Base-by-base conservation (phyloP, 2,888 invertebrate genomes). In the Priapulus caudatus region DNA sequence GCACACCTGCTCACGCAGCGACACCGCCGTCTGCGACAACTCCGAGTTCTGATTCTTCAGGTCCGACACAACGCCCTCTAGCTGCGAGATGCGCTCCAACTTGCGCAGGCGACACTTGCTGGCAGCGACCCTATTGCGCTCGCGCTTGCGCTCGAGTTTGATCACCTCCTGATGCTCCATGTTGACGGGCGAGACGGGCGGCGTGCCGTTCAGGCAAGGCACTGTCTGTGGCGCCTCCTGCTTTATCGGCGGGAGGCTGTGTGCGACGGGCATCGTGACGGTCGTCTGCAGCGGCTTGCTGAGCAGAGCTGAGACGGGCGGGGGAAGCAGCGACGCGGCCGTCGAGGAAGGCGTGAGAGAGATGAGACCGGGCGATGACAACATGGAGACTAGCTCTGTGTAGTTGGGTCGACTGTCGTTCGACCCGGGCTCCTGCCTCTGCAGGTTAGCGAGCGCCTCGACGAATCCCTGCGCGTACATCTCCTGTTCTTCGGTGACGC, bases 21-120 rank as follows among this genome's bases (percentile, higher is more conserved):
- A 84, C 65, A 84, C 83, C 49, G 91, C 83, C 65, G 90, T 82
- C 51, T 81, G 78, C 57, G 82, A 83, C 55, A 95, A 77, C 66
- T 92, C 89, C 58, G 73, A 77, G 71, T 95, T 95, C 74, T 93
- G 91, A 56, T 81, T 82, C 73, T 93, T 93, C 52, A 95, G 75
- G 54, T 81, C 70, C 70, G 87, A 86, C 20, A 95, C 93, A 73
- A 90, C 89, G 58, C 90, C 91, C 72, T 98, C 97, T 57, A 98
- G 76, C 67, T 88, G 84, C 2, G 91, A 85, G 62, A 98, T 98
- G 54, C 92, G 79, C 69, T 98, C 97, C 54, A 98, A 78, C 72
- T 98, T 98, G 60, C 95, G 80, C 65, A 87, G 84, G 60, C 98
- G 80, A 72, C 97, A 98, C 68, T 97, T 97, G 47, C 92, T 90